Evolutionary conservation across 2,888 invertebrate species (phyloP).

Genomic region (Apotomis capreana): DNA sequence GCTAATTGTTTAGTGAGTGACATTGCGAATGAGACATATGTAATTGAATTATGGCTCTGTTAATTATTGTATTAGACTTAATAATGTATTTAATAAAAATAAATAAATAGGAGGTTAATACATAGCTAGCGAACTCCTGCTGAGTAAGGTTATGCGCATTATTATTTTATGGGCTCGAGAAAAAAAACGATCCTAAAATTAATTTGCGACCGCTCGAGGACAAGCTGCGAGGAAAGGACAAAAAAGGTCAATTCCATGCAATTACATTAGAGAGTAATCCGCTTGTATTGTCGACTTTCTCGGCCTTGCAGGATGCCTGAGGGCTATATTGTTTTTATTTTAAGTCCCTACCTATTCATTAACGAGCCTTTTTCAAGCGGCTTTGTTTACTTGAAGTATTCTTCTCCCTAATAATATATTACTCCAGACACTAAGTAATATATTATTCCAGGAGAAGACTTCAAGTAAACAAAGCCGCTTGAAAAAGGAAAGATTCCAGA

Average conservation of each 20-base stretch:
- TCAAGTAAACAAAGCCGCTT: too few species aligned
- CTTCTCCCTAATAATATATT: neutral
- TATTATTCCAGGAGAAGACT: too few species aligned
- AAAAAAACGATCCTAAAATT: constrained; percentile 8
- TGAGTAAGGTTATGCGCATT: neutral
- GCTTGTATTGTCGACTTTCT: constrained; percentile 9
- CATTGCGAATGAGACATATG: too few species aligned
- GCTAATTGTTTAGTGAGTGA: too few species aligned
- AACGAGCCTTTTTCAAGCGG: neutral
- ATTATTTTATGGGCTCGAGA: neutral
- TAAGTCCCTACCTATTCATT: constrained; percentile 14
- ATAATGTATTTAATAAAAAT: too few species aligned
- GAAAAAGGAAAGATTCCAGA: too few species aligned
- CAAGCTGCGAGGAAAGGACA: constrained; percentile 4
- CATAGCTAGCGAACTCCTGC: neutral
- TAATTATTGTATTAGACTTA: too few species aligned
- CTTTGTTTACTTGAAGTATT: constrained; percentile 7
- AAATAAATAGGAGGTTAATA: too few species aligned
- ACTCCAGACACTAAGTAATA: too few species aligned
- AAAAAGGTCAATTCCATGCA: constrained; percentile 20
- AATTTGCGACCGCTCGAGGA: constrained; percentile 5
- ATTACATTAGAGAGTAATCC: constrained; percentile 29
- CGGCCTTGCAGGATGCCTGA: constrained; percentile 8
- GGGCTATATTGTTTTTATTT: constrained; percentile 17
- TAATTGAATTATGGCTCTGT: too few species aligned